Conservation (phyloP, 1,140 invertebrate species). For the Drosophila oshimai region DNA sequence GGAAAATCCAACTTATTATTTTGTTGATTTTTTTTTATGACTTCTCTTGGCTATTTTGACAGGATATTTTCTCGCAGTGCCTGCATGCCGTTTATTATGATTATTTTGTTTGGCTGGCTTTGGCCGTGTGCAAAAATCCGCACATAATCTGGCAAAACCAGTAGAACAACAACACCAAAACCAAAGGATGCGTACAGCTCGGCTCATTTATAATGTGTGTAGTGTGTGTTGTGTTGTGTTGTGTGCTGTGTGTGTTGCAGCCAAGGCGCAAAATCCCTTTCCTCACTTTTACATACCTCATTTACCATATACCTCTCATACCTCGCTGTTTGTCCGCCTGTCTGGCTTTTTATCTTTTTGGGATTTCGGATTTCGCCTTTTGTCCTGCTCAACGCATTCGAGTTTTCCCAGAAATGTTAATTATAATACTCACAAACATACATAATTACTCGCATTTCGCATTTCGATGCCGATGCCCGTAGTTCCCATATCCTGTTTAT, state of each 20-base stretch:
- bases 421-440: slow-evolving; percentile 76
- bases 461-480: slow-evolving; percentile 12
- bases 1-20: too few species aligned
- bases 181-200: slow-evolving; percentile 54
- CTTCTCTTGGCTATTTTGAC: not conserved
- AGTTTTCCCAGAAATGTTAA: slow-evolving; percentile 81
- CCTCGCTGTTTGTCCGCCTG: slow-evolving; percentile 20
- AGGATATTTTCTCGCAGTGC: slow-evolving; percentile 8
- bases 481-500: slow-evolving; percentile 73
- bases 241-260: slow-evolving; percentile 31
- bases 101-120: slow-evolving; percentile 67
- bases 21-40: not conserved
- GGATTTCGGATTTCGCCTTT: slow-evolving; percentile 63
- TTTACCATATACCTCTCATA: too few species aligned
- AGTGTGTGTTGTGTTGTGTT: too few species aligned
- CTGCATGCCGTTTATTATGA: slow-evolving; percentile 68
- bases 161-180: slow-evolving; percentile 72
- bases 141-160: slow-evolving; percentile 79
- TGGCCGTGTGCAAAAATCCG: slow-evolving; percentile 74
- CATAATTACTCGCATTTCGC: slow-evolving; percentile 76
- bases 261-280: slow-evolving; percentile 67
- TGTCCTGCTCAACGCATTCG: slow-evolving; percentile 78
- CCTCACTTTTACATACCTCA: slow-evolving; percentile 44
- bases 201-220: slow-evolving; percentile 43
- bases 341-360: slow-evolving; percentile 31